These are phyloP conservation scores for Herminia tarsipennalis DNA, from an alignment of 2,888 invertebrate species.

Conservation along the genomic window DNA sequence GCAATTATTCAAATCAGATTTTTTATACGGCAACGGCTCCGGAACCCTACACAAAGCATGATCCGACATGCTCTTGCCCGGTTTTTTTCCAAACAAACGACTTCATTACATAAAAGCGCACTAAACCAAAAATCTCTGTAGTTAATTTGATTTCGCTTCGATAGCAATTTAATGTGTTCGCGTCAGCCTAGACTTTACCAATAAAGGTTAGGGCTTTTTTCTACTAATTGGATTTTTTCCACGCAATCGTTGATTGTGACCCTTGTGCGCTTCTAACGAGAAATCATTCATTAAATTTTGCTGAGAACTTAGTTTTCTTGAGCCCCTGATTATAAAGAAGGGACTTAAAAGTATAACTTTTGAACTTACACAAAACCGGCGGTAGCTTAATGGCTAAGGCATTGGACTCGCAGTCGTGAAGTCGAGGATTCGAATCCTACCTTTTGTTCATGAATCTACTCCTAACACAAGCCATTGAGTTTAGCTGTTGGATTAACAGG, in stretches of 20 bases:
- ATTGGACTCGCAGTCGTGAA: no score
- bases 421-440: no score
- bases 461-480: no score
- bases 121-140: constrained; percentile 1
- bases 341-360: no score
- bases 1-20: no score
- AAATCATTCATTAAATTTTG: constrained; percentile 5
- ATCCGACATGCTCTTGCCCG: neutral
- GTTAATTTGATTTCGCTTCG: constrained; percentile 28
- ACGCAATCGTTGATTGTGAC: constrained; percentile 10
- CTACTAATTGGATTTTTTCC: constrained; percentile 35
- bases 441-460: no score
- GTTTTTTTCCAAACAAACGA: neutral
- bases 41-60: no score
- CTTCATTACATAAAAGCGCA: neutral
- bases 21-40: no score
- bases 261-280: constrained; percentile 15
- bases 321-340: neutral
- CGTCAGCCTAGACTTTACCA: constrained; percentile 9
- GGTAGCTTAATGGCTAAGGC: no score
- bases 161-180: constrained; percentile 24
- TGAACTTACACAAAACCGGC: no score
- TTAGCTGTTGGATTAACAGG: no score
- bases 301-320: neutral
- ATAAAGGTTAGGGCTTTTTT: constrained; percentile 14